phyloP scores from a whole-genome alignment of 30 jellyfish, hydroid and myxozoan species.

The Chironex yamaguchii region DNA sequence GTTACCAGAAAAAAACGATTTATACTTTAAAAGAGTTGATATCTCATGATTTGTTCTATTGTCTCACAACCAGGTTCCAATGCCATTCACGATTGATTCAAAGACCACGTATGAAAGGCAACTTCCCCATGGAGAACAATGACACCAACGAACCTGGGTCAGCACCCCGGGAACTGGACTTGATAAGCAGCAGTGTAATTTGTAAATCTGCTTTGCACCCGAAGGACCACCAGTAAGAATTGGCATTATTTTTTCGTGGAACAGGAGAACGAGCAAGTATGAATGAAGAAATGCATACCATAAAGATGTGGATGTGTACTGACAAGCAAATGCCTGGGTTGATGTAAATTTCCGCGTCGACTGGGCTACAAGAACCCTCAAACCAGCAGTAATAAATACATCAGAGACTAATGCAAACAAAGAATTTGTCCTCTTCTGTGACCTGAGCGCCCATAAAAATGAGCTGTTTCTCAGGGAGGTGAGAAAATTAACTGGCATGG shows the following conservation, averaged over 20 bases:
- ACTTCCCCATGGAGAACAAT: neutral
- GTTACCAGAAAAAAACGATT: no score
- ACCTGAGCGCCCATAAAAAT: constrained; percentile 36
- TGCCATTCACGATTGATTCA: constrained; percentile 30
- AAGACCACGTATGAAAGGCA: constrained; percentile 21
- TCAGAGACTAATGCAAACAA: constrained; percentile 3
- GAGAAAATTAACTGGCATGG: constrained; percentile 39
- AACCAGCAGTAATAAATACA: constrained; percentile 10
- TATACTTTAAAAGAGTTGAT: no score
- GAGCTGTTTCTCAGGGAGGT: constrained; percentile 1
- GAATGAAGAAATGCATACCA: constrained; percentile 48
- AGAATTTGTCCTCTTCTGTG: constrained; percentile 42
- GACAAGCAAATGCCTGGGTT: constrained; percentile 72
- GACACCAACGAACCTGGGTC: constrained; percentile 22
- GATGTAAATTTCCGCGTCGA: constrained; percentile 33
- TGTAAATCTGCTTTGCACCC: constrained; percentile 52
- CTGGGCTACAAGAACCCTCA: constrained; percentile 37
- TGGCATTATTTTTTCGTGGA: constrained; percentile 43
- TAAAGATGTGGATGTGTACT: constrained; percentile 64
- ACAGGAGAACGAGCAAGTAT: constrained; percentile 20
- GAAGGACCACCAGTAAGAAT: constrained; percentile 29
- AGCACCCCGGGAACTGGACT: constrained; percentile 53
- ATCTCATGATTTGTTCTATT: no score
- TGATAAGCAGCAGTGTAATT: constrained; percentile 60
- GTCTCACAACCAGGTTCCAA: constrained; percentile 52